phyloP scores from a whole-genome alignment of 2,113 vertebrate species.

The Callospermophilus lateralis region DNA sequence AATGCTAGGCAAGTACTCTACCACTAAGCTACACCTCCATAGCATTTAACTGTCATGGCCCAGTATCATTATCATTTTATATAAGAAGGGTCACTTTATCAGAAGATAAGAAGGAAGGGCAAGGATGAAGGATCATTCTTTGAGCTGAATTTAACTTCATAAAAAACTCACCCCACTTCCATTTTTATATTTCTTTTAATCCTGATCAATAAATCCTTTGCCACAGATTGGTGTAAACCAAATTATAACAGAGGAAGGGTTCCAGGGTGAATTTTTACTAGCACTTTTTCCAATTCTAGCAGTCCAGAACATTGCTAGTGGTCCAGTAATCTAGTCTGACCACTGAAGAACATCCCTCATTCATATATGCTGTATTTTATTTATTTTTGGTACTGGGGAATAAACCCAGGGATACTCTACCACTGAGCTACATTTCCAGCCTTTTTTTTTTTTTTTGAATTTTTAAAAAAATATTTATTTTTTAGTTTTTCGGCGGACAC shows the following conservation, averaged over 20 bases:
- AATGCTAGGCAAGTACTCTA: background rate
- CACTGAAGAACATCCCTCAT: conserved; percentile 30
- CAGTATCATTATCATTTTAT: background rate
- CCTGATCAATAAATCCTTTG: conserved; percentile 50
- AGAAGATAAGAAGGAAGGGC: background rate
- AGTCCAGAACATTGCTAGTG: background rate
- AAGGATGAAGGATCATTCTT: conserved; percentile 39
- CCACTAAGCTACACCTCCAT: background rate
- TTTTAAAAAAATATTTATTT: too few relatives aligned
- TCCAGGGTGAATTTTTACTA: background rate
- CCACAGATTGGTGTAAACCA: background rate
- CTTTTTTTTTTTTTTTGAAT: too few relatives aligned
- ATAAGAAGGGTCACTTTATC: conserved; percentile 48
- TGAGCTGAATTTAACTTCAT: conserved; percentile 47
- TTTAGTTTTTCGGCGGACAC: too few relatives aligned
- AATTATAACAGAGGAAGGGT: background rate
- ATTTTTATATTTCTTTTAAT: conserved; percentile 38
- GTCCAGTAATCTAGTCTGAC: background rate
- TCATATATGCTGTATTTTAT: background rate
- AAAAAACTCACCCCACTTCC: background rate
- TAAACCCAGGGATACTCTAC: too few relatives aligned
- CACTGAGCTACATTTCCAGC: too few relatives aligned
- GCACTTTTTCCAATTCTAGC: conserved; percentile 24
- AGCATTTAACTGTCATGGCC: background rate
- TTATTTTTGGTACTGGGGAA: too few relatives aligned